Percentiles rank a stretch among this genome's conserved stretches.
Evolutionary conservation across 1,140 invertebrate genomes (phyloP).

Genomic region (Aphelinus atriplicis): DNA sequence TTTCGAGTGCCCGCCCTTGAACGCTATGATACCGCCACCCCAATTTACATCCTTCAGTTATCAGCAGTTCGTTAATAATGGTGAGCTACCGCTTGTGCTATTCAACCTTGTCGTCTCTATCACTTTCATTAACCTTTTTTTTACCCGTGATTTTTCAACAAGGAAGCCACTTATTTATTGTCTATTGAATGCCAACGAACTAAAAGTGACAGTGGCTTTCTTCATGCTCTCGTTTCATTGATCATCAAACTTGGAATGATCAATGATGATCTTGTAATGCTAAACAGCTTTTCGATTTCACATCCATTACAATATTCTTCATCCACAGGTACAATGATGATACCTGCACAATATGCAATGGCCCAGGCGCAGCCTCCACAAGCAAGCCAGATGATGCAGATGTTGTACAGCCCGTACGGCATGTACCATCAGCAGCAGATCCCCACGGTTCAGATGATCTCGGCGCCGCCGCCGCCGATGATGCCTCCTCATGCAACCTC

Average conservation of each 20-base stretch:
- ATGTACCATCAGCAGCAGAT: constrained; percentile 69
- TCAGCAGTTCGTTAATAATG: constrained; percentile 70
- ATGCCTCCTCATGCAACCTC: constrained; percentile 47
- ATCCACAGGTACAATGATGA: constrained; percentile 59
- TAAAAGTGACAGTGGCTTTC: too few species aligned
- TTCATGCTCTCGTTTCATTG: too few species aligned
- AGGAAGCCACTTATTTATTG: too few species aligned
- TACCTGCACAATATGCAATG: constrained; percentile 67
- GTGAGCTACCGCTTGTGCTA: constrained; percentile 37
- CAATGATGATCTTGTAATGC: too few species aligned
- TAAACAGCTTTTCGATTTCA: too few species aligned
- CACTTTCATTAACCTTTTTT: neutral
- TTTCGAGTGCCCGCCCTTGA: constrained; percentile 60
- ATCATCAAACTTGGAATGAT: too few species aligned
- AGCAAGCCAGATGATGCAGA: constrained; percentile 68
- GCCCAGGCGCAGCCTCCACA: constrained; percentile 56
- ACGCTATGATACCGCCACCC: constrained; percentile 60
- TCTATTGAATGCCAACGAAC: too few species aligned
- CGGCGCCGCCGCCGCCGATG: constrained; percentile 61
- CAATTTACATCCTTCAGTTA: constrained; percentile 68
- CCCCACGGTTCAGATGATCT: constrained; percentile 67
- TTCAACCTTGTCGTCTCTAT: neutral
- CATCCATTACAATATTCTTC: too few species aligned
- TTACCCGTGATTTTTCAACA: neutral
- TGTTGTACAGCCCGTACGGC: constrained; percentile 67